A percentile compares a stretch with the other conserved stretches of the same genome.
These are phyloP conservation scores for Malurus cyaneus DNA, from an alignment of 2,113 vertebrate genomes.

Conservation along the genomic window DNA sequence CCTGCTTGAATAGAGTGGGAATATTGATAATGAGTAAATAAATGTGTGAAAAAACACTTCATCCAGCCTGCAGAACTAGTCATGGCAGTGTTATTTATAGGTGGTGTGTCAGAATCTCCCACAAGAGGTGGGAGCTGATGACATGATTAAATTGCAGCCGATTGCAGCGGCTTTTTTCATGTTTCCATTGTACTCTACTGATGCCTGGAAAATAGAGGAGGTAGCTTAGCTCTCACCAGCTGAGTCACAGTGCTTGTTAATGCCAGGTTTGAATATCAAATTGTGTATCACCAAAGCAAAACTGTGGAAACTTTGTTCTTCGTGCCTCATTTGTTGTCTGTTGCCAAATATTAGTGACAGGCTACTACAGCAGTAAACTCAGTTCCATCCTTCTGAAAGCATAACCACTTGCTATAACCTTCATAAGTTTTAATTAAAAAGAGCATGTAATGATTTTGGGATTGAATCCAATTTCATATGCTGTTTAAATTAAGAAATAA, in stretches of 20 bases:
- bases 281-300: not conserved
- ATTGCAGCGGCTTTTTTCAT: not conserved
- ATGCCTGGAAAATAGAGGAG: not conserved
- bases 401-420: not conserved
- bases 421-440: constrained; percentile 62
- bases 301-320: not conserved
- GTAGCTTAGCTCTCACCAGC: not conserved
- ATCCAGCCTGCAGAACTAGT: not conserved
- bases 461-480: constrained; percentile 46
- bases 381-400: not conserved
- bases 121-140: not conserved
- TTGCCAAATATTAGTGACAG: not conserved
- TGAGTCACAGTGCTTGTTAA: not conserved
- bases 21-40: not conserved
- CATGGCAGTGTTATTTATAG: not conserved
- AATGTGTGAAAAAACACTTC: not conserved
- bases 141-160: not conserved
- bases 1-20: not conserved
- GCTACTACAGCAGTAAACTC: not conserved
- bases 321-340: not conserved
- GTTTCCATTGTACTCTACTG: not conserved
- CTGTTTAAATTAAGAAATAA: constrained; percentile 61
- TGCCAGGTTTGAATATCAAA: not conserved
- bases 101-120: not conserved
- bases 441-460: constrained; percentile 44